Percentiles rank a stretch among this genome's conserved stretches.
Conservation (phyloP, 2,113 vertebrate species). For the Vulpes lagopus region DNA sequence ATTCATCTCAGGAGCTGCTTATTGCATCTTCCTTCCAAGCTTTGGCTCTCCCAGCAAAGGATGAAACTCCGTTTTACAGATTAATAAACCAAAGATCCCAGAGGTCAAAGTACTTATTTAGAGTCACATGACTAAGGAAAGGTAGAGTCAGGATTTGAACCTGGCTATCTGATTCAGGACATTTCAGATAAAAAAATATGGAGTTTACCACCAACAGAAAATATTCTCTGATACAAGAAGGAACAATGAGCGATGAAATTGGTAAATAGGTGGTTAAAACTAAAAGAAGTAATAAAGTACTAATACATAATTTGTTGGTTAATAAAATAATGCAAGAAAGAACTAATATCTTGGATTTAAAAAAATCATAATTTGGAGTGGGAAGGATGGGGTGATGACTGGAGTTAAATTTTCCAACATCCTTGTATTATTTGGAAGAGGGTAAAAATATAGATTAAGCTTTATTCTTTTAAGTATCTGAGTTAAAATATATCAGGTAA, state of each 20-base stretch:
- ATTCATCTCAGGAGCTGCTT: not conserved
- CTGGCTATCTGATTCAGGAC: not conserved
- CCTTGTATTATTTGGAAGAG: not conserved
- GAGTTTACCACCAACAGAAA: conserved; percentile 5
- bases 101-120: not conserved
- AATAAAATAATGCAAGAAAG: not conserved
- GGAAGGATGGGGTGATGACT: not conserved
- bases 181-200: not conserved
- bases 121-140: not conserved
- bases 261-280: conserved; percentile 19
- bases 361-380: conserved; percentile 1
- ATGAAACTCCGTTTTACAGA: not conserved
- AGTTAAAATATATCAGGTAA: not conserved
- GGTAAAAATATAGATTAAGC: not conserved
- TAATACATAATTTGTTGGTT: not conserved
- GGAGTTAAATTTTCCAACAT: not conserved
- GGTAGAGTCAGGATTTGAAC: not conserved
- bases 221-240: not conserved
- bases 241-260: not conserved
- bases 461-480: conserved; percentile 3
- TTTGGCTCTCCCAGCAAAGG: not conserved
- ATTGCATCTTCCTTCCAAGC: not conserved
- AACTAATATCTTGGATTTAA: not conserved
- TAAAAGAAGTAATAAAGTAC: not conserved
- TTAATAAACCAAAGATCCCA: not conserved